phyloP scores from a whole-genome alignment of 2,888 invertebrate genomes.

The Agrochola circellaris region DNA sequence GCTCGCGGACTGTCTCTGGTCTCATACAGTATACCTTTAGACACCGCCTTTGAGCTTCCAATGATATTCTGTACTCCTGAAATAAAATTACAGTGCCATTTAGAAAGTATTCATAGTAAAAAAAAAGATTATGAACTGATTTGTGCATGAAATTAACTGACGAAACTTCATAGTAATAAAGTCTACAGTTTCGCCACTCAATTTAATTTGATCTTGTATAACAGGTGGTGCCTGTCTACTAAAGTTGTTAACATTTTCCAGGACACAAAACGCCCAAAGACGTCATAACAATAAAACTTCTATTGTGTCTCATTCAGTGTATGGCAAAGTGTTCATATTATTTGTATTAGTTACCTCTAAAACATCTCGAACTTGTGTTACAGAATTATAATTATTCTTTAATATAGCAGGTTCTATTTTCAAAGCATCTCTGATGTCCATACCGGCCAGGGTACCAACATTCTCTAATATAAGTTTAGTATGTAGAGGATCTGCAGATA shows the following conservation, averaged over 20 bases:
- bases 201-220: background rate
- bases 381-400: constrained; percentile 90
- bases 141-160: background rate
- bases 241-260: background rate
- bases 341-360: constrained; percentile 81
- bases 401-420: constrained; percentile 91
- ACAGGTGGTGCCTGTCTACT: background rate
- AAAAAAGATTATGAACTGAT: background rate
- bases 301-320: no score
- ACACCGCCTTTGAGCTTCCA: constrained; percentile 87
- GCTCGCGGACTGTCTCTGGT: constrained; percentile 89
- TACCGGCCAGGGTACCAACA: constrained; percentile 89
- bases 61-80: constrained; percentile 90
- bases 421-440: constrained; percentile 90
- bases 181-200: background rate
- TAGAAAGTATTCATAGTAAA: background rate
- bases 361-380: constrained; percentile 89
- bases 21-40: constrained; percentile 91
- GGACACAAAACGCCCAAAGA: no score
- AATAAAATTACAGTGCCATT: constrained; percentile 45
- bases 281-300: no score
- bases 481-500: constrained; percentile 91
- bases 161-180: no score
- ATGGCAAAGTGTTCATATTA: background rate
- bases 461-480: constrained; percentile 89